Base-by-base conservation (phyloP, 2,888 invertebrate species). In the Nematopogon swammerdamellus region DNA sequence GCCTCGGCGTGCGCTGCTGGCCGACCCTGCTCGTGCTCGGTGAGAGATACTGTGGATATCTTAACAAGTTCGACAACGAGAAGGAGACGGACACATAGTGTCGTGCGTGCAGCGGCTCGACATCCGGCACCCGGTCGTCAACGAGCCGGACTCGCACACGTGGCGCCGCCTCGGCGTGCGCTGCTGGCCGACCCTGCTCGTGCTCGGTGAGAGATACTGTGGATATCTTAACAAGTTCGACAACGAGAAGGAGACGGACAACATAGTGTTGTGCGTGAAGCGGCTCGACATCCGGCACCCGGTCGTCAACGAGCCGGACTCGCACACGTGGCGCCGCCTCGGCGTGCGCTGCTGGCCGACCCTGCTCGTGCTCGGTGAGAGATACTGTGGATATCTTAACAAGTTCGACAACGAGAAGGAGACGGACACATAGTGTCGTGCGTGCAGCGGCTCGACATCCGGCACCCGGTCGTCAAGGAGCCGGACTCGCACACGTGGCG, bases 341-440 rank as follows among this genome's bases (percentile, higher is more conserved):
- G 88, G 89, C 20, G 88, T 97, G 19, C 82, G 84, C 53, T 96
- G 96, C 63, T 97, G 97, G 97, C 97, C 97, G 6, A 95, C 95
- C 36, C 70, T 97, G 49, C 72, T 95, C 18, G 80, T 97, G 52
- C 68, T 96, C 55, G 87, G 88, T 87, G 72, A n/a, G n/a, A n/a
- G n/a, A n/a, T n/a, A n/a, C n/a, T n/a, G n/a, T n/a, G n/a, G n/a
- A n/a, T n/a, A n/a, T n/a, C n/a, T n/a, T n/a, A n/a, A n/a, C 1
- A 97, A 97, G 67, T 97, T 97, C 70, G 83, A 85, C 6, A 95
- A 96, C 70, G 97, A 97, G 70, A 92, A 89, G 63, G 77, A 86
- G 48, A 87, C 90, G 0, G 72, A 79, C 0, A 93, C 69, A 87
- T 97, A 19, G 63, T 86, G 46, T 84, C 91, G 19, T 96, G 96